Base-by-base conservation (phyloP, 2,797 vertebrate genomes). In the Meda fulgida region DNA sequence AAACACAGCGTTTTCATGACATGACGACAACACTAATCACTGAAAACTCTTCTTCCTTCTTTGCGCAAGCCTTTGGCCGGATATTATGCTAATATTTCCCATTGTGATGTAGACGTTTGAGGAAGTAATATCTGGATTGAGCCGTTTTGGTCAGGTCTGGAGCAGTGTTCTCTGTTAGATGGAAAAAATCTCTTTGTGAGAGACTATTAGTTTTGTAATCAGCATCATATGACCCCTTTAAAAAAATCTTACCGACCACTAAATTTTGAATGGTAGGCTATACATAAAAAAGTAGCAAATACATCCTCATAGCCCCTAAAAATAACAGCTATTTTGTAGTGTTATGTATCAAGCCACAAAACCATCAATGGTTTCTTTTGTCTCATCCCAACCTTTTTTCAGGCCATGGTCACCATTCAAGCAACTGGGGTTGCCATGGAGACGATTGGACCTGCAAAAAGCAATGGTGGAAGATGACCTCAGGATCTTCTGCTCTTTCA, bases 381-480 rank as follows among this genome's bases (percentile, higher is more conserved):
- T 85, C 51, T 83, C 71, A 63, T 1, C 21, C 34, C 46, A 48
- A 36, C 79, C 63, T 53, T 63, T 78, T 21, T 43, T 29, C 36
- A 60, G 21, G 21, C 23, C 40, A 21, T 21, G n/a, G 65, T 67
- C 76, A 63, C 60, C 70, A 63, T 58, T 40, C 34, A 83, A 66
- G 48, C 38, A n/a, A 70, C 72, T 60, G n/a, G 9, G 67, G 87
- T 89, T 88, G 60, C 88, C 84, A 89, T 89, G 80, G 83, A 88
- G 83, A 90, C 46, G 26, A 40, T 76, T 71, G 31, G 31, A 70
- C 72, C 75, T 85, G 86, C 87, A 85, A 88, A 84, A 85, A 78
- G 89, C 80, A 81, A 72, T 79, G 73, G 83, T 89, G 80, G 83
- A 78, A 36, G 46, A 78, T 83, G 86, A 90, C 83, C 86, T 81